Percentiles rank a stretch among this genome's conserved stretches.
These are phyloP conservation scores for Epinephelus coioides DNA, from an alignment of 2,797 vertebrate genomes.

Conservation along the genomic window DNA sequence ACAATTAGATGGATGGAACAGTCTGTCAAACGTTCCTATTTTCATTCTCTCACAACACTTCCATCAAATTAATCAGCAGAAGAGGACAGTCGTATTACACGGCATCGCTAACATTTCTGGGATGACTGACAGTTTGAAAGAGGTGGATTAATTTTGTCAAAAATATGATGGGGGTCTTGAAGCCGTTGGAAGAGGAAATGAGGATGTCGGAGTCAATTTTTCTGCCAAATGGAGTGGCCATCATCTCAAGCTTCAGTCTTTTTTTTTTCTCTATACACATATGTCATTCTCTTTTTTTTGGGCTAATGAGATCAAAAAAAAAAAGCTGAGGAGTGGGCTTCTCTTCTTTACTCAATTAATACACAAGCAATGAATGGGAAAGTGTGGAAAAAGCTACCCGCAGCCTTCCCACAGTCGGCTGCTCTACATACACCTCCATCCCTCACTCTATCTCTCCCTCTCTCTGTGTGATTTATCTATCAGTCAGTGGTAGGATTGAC, in stretches of 20 bases:
- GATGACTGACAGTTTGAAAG: constrained; percentile 81
- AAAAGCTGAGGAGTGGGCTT: constrained; percentile 29
- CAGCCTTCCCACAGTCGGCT: constrained; percentile 37
- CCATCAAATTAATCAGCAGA: constrained; percentile 74
- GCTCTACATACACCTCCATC: constrained; percentile 57
- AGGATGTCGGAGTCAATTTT: constrained; percentile 82
- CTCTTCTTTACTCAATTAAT: constrained; percentile 37
- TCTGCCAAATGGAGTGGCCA: constrained; percentile 74
- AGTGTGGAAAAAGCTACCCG: constrained; percentile 25
- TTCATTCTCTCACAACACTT: constrained; percentile 64
- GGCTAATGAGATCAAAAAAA: constrained; percentile 39
- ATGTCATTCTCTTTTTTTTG: constrained; percentile 61
- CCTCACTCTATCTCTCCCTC: constrained; percentile 48
- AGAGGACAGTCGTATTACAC: constrained; percentile 62
- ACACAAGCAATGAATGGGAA: constrained; percentile 33
- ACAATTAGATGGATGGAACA: constrained; percentile 65
- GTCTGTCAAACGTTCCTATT: constrained; percentile 65
- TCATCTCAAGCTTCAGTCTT: constrained; percentile 76
- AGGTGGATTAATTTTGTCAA: constrained; percentile 85
- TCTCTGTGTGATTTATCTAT: constrained; percentile 80
- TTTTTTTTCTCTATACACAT: constrained; percentile 57
- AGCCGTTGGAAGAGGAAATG: constrained; percentile 83
- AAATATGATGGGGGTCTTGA: constrained; percentile 85
- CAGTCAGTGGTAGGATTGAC: constrained; percentile 79
- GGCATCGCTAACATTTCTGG: constrained; percentile 66